phyloP scores from a whole-genome alignment of 2,888 invertebrate species.

The Lycia hirtaria region DNA sequence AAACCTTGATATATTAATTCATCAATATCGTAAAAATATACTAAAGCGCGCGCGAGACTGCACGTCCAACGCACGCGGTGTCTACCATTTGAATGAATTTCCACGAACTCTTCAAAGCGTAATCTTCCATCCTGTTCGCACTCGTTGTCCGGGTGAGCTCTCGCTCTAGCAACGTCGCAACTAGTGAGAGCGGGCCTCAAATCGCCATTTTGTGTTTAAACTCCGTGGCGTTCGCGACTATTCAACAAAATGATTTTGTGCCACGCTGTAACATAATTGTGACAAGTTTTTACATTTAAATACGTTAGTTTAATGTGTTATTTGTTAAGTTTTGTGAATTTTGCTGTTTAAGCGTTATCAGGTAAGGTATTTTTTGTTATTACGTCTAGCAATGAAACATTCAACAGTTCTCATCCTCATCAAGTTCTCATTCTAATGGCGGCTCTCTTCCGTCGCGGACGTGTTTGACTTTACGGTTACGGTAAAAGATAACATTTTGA shows the following conservation, averaged over 20 bases:
- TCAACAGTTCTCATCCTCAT: no score
- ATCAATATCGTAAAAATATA: no score
- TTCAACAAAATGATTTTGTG: constrained; percentile 39
- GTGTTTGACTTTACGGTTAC: no score
- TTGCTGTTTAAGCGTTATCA: constrained; percentile 14
- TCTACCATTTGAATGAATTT: constrained; percentile 26
- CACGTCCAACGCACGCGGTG: constrained; percentile 20
- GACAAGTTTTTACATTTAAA: constrained; percentile 19
- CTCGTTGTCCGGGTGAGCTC: constrained; percentile 6
- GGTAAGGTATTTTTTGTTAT: constrained; percentile 26
- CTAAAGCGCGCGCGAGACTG: no score
- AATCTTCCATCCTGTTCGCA: constrained; percentile 26
- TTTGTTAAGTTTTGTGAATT: constrained; percentile 20
- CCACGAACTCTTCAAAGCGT: constrained; percentile 14
- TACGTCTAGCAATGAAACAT: background rate
- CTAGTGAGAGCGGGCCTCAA: constrained; percentile 12
- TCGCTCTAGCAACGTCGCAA: constrained; percentile 23
- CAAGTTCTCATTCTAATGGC: no score
- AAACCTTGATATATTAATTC: background rate
- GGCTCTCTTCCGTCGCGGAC: no score
- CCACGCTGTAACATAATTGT: constrained; percentile 36
- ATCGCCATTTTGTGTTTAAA: constrained; percentile 48
- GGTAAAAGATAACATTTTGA: no score
- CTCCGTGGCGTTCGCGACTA: constrained; percentile 52
- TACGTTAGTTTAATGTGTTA: constrained; percentile 21